These are phyloP conservation scores for Cylindroiulus punctatus DNA, from an alignment of 2,888 invertebrate species.

Conservation along the genomic window DNA sequence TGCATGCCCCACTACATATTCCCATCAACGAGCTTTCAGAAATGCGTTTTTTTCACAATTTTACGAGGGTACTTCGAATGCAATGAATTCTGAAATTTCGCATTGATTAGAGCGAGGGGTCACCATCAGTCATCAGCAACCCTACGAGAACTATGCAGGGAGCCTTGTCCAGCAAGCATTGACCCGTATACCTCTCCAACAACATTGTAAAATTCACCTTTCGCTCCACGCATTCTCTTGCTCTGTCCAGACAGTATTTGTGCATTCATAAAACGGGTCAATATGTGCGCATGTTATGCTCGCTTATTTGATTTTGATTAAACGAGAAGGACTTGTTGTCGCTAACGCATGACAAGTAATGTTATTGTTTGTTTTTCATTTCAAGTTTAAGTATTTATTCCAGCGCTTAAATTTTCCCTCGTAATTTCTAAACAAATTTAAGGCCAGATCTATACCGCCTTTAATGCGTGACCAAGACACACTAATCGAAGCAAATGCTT, in stretches of 20 bases:
- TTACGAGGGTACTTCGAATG: neutral
- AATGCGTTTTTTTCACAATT: neutral
- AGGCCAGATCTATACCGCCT: neutral
- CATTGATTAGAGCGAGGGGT: neutral
- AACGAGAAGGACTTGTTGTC: neutral
- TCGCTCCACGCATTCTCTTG: slow-evolving; percentile 3
- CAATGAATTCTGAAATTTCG: neutral
- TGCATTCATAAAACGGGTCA: slow-evolving; percentile 39
- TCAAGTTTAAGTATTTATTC: neutral
- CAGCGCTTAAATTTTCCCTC: neutral
- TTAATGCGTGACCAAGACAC: slow-evolving; percentile 16
- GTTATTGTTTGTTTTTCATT: neutral
- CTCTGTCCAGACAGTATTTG: neutral
- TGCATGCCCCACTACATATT: neutral
- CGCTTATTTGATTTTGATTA: slow-evolving; percentile 5
- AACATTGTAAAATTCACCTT: slow-evolving; percentile 35
- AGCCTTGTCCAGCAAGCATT: slow-evolving; percentile 34
- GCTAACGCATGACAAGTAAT: neutral
- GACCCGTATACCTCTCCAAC: slow-evolving; percentile 13
- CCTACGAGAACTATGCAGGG: neutral
- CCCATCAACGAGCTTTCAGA: neutral
- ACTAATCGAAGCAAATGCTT: neutral
- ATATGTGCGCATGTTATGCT: slow-evolving; percentile 11
- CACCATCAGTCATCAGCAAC: slow-evolving; percentile 9
- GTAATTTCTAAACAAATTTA: neutral